Base-by-base conservation (phyloP, 2,113 vertebrate species). In the Corythornis cristatus region DNA sequence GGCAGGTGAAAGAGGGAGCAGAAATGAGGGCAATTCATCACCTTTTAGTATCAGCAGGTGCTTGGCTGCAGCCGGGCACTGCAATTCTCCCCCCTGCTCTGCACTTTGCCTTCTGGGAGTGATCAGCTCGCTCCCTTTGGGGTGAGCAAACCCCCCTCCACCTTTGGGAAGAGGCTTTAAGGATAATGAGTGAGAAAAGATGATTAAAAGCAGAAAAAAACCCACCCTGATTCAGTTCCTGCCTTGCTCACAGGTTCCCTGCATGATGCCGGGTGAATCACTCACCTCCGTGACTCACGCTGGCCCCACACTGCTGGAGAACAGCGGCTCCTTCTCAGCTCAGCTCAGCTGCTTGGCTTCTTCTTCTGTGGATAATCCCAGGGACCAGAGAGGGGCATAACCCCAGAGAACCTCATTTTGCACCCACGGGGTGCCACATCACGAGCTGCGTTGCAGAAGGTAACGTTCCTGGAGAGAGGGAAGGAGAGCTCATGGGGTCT, bases 21-120 rank as follows among this genome's bases (percentile, higher is more conserved):
- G 75, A 58, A 91, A 96, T 93, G 3, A 50, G 2, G 7, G 82
- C 62, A 62, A 76, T 93, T 70, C 58, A 67, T 75, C 94, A 91
- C 87, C 84, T 82, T 79, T 88, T 21, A 42, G 28, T 65, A 78
- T 85, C 90, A 0, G 37, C 89, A 89, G 87, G 93, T 89, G 89
- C 70, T 76, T 1, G 2, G 53, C 31, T n/a, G 28, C 43, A 67
- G 76, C 5, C 0, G 64, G 33, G 70, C 88, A 65, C 18, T 7
- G 0, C 57, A 46, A 40, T 75, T 75, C 82, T 57, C 57, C 2
- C 62, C 57, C 2, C 28, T 0, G 28, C 68, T 60, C 64, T 9
- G 26, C 0, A 25, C 65, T 88, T 74, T 23, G 50, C 51, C 87
- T 65, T 31, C 37, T 11, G 68, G 74, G 51, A 40, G 28, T 6